Evolutionary conservation across 2,888 invertebrate genomes (phyloP), one percentile per base, ranked within the genome.

Genomic region (Hofmannophila pseudospretella): DNA sequence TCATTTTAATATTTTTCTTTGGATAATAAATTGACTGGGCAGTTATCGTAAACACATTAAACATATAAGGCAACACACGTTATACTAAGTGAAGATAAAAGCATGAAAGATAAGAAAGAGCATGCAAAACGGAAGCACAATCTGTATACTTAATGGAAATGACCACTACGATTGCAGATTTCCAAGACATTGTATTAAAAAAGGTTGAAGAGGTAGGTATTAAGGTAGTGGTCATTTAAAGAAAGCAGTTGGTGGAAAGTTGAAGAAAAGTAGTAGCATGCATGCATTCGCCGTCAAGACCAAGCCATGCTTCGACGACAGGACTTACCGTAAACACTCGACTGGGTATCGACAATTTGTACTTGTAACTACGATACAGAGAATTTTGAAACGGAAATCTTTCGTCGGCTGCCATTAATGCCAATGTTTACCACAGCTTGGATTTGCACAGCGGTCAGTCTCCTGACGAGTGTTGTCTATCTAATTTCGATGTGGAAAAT

Each of bases 321-420:
- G 29, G 54, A 80, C 84, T 84, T 75, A 85, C 82, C 80, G 67
- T 70, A 70, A 70, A 70, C 67, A 67, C 65, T 67, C 66, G 60
- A 67, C 73, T 67, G 73, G 71, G 75, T 74, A 84, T 84, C 82
- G 84, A 82, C 76, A 84, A 81, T 4, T 78, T 81, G 81, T 79
- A 82, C 82, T 81, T 70, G 61, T 64, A 65, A 66, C 74, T 76
- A 82, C 71, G 47, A 55, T 56, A 63, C 36, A 55, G 58, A 61
- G 62, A 77, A 69, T 80, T 82, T 80, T 67, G 62, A 72, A 74
- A 72, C 53, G 64, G 84, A 72, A 81, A 78, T 72, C 85, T 82
- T 84, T 85, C 85, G 54, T 70, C 76, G 76, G 84, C 86, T 75
- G 79, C 85, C 86, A 85, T 84, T 79, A 74, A 79, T 68, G 82